These are phyloP conservation scores for Andricus quercusramuli DNA, from an alignment of 2,888 invertebrate genomes.

Conservation along the genomic window DNA sequence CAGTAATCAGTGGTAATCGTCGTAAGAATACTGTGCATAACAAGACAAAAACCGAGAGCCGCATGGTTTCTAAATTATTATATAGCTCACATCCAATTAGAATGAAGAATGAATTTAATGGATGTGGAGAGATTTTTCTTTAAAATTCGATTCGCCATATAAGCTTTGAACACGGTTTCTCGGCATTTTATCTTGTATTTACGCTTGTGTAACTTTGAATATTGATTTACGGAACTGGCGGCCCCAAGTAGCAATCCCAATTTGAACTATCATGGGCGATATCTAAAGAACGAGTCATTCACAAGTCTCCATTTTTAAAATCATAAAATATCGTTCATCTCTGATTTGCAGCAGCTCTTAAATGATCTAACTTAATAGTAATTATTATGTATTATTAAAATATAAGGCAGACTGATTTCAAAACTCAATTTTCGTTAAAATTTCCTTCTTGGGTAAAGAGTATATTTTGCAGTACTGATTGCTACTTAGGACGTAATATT, in stretches of 20 bases:
- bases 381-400: too few relatives aligned
- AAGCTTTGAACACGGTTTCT: slow-evolving; percentile 11
- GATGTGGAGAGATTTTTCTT: background rate
- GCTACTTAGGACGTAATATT: slow-evolving; percentile 18
- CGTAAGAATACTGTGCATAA: slow-evolving; percentile 29
- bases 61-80: background rate
- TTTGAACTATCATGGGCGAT: background rate
- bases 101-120: slow-evolving; percentile 10
- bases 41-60: slow-evolving; percentile 33
- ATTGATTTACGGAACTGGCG: slow-evolving; percentile 27
- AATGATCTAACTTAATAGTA: background rate
- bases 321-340: background rate
- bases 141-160: background rate
- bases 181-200: slow-evolving; percentile 34
- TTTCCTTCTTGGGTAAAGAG: background rate
- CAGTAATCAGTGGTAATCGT: slow-evolving; percentile 33
- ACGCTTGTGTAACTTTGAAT: slow-evolving; percentile 20
- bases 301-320: background rate
- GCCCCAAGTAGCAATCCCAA: slow-evolving; percentile 30
- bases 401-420: background rate
- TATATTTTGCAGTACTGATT: background rate
- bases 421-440: background rate
- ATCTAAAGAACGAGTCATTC: background rate
- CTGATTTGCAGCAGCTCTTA: background rate
- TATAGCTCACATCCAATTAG: background rate